Evolutionary conservation across 2,888 invertebrate species (phyloP).

Genomic region (Phasia obesa): DNA sequence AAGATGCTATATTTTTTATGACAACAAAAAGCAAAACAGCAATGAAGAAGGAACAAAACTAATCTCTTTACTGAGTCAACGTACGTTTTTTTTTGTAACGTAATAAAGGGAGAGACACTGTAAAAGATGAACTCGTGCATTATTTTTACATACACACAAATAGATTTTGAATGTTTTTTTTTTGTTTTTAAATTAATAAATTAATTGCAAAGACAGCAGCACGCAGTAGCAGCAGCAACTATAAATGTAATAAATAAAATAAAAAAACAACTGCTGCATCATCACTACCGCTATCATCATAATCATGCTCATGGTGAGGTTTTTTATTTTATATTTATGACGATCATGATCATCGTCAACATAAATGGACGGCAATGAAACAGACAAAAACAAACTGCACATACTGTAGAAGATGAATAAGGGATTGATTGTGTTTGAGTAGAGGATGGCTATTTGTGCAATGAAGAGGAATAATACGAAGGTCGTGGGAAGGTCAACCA

Average conservation of each 20-base stretch:
- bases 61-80: background rate
- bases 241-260: conserved; percentile 40
- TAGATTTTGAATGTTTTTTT: conserved; percentile 5
- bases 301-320: conserved; percentile 27
- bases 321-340: conserved; percentile 26
- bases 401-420: conserved; percentile 31
- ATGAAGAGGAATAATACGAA: conserved; percentile 48
- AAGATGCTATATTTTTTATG: no score
- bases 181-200: conserved; percentile 68
- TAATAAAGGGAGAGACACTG: conserved; percentile 38
- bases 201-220: conserved; percentile 66
- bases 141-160: conserved; percentile 48
- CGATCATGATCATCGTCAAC: conserved; percentile 37
- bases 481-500: conserved; percentile 43
- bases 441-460: conserved; percentile 33
- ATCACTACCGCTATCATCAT: conserved; percentile 35
- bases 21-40: conserved; percentile 24
- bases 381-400: background rate
- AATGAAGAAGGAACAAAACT: background rate
- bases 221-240: conserved; percentile 35
- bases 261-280: conserved; percentile 56
- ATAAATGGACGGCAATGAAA: no score
- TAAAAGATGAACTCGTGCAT: conserved; percentile 66
- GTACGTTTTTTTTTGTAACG: conserved; percentile 1
- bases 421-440: conserved; percentile 33